Base-by-base conservation (phyloP, 2,888 invertebrate species). In the Lithosia quadra region DNA sequence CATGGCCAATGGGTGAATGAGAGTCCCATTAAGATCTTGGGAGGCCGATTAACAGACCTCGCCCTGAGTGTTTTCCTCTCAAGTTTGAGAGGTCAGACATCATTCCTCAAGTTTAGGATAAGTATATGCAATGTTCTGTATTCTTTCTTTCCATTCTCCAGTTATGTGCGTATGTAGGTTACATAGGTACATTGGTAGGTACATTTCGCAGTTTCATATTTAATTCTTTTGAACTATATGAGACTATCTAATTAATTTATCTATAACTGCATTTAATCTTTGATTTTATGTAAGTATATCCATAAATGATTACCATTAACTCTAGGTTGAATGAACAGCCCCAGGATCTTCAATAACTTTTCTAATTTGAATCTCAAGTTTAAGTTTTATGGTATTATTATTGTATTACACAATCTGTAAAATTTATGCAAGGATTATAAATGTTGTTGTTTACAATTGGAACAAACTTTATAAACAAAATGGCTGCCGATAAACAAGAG, bases 351-450 rank as follows among this genome's bases (percentile, higher is more conserved):
- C 22, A 60, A 39, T 60, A 60, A 39, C 36, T 34, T 34, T 39
- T 10, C 22, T 10, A 39, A 39, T 60, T 60, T 60, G 22, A 18
- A 60, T 24, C 22, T 49, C 49, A 49, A 49, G 60, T 24, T 60
- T 18, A 18, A 22, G 24, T 60, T 34, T 39, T 15, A 15, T 4
- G 39, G 24, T 22, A 18, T 39, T 60, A 22, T 60, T 60, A 60
- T 60, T 60, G 18, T 39, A 39, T 60, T 9, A n/a, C 22, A 60
- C 24, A 15, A 18, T 18, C 13, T 36, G 22, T 39, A 10, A 39
- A 24, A 60, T 39, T 24, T 53, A 49, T 62, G 43, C n/a, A 18
- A 62, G 43, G 8, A 43, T 22, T 61, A 15, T 21, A 60, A 60
- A 58, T 18, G 43, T 43, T 43, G 10, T 58, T 59, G 21, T 36